A percentile compares a stretch with the other conserved stretches of the same genome.
Evolutionary conservation across 2,113 vertebrate genomes (phyloP).

Genomic region (Zingel zingel): DNA sequence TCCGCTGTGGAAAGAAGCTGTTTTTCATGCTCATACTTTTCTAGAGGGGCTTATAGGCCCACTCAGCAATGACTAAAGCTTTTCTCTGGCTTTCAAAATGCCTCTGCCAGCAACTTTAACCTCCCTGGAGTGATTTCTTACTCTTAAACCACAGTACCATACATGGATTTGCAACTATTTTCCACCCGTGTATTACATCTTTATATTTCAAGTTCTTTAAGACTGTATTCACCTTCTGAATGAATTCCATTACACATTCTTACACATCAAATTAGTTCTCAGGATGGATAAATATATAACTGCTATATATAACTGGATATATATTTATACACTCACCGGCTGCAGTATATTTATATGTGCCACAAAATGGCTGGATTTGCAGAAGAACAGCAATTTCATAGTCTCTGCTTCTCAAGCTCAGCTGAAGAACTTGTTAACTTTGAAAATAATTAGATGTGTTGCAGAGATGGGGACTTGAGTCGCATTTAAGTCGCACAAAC

Average conservation of each 20-base stretch:
- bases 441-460: conserved; percentile 8
- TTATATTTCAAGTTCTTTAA: conserved; percentile 40
- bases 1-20: conserved; percentile 44
- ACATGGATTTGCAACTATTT: conserved; percentile 51
- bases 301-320: no score
- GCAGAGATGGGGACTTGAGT: no score
- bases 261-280: conserved; percentile 4
- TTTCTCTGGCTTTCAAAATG: conserved; percentile 59
- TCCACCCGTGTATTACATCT: conserved; percentile 21
- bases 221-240: not conserved
- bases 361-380: not conserved
- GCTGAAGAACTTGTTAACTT: conserved; percentile 1
- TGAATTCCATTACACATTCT: conserved; percentile 21
- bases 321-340: no score
- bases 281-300: not conserved
- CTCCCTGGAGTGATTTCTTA: conserved; percentile 44
- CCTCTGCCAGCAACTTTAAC: conserved; percentile 60
- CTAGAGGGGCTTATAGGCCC: conserved; percentile 53
- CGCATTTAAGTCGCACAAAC: no score
- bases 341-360: not conserved
- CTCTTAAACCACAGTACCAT: conserved; percentile 49
- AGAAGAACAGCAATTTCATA: conserved; percentile 6
- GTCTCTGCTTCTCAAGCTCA: not conserved
- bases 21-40: conserved; percentile 54
- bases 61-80: conserved; percentile 64